Conservation (phyloP, 2,888 invertebrate species). For the Microctonus hyperodae region DNA sequence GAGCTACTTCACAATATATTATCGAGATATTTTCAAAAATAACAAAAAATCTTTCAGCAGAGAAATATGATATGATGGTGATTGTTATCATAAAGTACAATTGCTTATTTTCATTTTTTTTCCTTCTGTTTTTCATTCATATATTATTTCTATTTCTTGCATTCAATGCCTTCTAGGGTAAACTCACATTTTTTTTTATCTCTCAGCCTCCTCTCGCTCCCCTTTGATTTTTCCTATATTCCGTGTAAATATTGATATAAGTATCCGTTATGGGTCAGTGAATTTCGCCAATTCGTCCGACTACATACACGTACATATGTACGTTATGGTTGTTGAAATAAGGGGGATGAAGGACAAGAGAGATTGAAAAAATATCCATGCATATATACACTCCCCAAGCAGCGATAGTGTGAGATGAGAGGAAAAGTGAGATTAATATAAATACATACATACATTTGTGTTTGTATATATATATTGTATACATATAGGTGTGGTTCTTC, state of each 20-base stretch:
- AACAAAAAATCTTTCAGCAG: no score
- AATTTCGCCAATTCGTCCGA: constrained; percentile 34
- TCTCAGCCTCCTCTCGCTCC: background rate
- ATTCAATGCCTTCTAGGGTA: background rate
- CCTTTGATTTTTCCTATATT: background rate
- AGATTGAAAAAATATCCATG: constrained; percentile 15
- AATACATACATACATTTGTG: no score
- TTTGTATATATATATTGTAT: no score
- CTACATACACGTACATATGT: background rate
- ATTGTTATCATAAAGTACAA: background rate
- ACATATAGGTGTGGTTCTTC: constrained; percentile 33
- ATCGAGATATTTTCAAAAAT: no score
- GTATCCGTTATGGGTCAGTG: constrained; percentile 42
- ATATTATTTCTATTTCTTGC: background rate
- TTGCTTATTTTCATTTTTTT: background rate
- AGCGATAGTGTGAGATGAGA: constrained; percentile 27
- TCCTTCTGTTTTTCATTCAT: no score
- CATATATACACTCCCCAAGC: constrained; percentile 6
- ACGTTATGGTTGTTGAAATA: background rate
- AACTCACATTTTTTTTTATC: background rate
- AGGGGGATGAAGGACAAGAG: background rate
- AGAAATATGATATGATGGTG: no score
- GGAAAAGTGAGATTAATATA: background rate
- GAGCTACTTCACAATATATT: no score
- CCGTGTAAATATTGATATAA: constrained; percentile 39